A percentile compares a stretch with the other conserved stretches of the same genome.
Conservation (phyloP, 1,140 invertebrate genomes). For the Chlorops oryzae region DNA sequence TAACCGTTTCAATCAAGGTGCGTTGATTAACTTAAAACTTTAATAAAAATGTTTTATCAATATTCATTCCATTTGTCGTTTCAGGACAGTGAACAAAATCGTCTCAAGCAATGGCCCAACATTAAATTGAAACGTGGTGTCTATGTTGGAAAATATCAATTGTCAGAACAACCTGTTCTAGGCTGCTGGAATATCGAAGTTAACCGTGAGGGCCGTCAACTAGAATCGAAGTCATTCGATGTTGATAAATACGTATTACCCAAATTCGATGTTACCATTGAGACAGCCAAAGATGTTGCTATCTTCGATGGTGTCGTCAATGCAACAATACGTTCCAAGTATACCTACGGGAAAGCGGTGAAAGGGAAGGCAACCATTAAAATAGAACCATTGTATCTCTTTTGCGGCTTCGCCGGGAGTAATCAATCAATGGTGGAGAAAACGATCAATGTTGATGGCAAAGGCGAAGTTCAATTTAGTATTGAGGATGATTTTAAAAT, state of each 20-base stretch:
- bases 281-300: slow-evolving; percentile 71
- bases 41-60: neutral
- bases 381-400: slow-evolving; percentile 48
- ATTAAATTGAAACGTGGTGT: slow-evolving; percentile 65
- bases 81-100: slow-evolving; percentile 14
- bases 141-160: slow-evolving; percentile 61
- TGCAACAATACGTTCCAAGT: slow-evolving; percentile 71
- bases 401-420: slow-evolving; percentile 12
- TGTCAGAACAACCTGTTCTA: slow-evolving; percentile 76
- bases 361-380: slow-evolving; percentile 63
- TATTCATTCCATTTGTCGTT: neutral
- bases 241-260: slow-evolving; percentile 85
- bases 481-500: slow-evolving; percentile 60
- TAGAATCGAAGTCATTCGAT: slow-evolving; percentile 12
- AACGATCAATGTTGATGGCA: slow-evolving; percentile 56
- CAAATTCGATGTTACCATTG: slow-evolving; percentile 80
- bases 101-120: slow-evolving; percentile 69
- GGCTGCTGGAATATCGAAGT: slow-evolving; percentile 71
- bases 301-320: slow-evolving; percentile 73
- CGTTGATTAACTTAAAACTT: neutral
- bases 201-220: slow-evolving; percentile 15
- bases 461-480: slow-evolving; percentile 58
- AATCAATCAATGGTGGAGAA: slow-evolving; percentile 17
- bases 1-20: slow-evolving; percentile 5
- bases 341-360: slow-evolving; percentile 66